Evolutionary conservation across 2,888 invertebrate genomes (phyloP), one percentile per base, ranked within the genome.

Genomic region (Globia sparganii): DNA sequence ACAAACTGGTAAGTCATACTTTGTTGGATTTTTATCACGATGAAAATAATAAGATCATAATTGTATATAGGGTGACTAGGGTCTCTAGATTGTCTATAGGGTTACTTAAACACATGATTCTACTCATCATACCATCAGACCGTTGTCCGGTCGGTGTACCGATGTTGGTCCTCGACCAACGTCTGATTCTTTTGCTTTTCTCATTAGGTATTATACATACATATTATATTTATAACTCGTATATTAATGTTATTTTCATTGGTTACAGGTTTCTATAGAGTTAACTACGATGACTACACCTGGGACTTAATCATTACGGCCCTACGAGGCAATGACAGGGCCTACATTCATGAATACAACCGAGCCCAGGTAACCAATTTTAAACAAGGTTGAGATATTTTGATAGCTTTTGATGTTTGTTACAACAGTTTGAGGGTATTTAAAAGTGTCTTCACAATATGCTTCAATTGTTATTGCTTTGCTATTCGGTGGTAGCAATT

Each of bases 351-450:
- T 84, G 97, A 97, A 64, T 92, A 97, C 21, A 98, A 98, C 92
- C 97, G 98, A 87, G 98, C 98, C 6, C 98, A 99, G 94, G 96
- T 98, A 72, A 72, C 31, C 4, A n/a, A 43, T 53, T 53, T 43
- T 2, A 56, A 62, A 49, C 5, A 8, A 28, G 8, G 6, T 61
- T 18, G 4, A 73, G 0, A 34, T 0, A 21, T 25, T 28, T 66
- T 72, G n/a, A 13, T 43, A 31, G 6, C n/a, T 46, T 34, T 58
- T 46, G 18, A 4, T 28, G 28, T 59, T 58, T n/a, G n/a, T n/a
- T 49, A 18, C 8, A 31, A 15, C 21, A 15, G 15, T 75, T 40
- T 31, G 25, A 37, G 4, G 37, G 9, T 34, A n/a, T 43, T 68
- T 46, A 6, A 46, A 67, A 34, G 15, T 34, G 53, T 72, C 21